Evolutionary conservation across 1,140 invertebrate genomes (phyloP).

Genomic region (Sarcophaga bullata): DNA sequence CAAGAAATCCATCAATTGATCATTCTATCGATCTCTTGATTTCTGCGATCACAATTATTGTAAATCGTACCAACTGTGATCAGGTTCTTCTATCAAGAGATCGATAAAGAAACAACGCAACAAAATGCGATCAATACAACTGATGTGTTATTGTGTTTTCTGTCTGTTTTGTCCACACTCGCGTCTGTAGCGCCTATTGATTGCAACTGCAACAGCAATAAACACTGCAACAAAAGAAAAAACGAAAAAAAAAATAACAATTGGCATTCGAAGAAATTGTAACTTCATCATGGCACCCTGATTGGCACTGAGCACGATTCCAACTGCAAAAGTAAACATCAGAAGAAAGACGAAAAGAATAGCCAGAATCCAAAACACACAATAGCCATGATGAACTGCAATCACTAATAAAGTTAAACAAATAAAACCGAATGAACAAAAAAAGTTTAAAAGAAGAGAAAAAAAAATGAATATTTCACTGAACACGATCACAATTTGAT

Average conservation of each 20-base stretch:
- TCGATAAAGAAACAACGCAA: too few species aligned
- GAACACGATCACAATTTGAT: constrained; percentile 31
- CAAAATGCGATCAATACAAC: background rate
- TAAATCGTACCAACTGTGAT: too few species aligned
- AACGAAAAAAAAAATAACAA: too few species aligned
- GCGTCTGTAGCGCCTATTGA: constrained; percentile 29
- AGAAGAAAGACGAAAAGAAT: background rate
- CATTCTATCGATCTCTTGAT: too few species aligned
- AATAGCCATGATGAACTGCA: background rate
- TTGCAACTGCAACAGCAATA: background rate
- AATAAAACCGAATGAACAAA: too few species aligned
- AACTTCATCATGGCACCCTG: constrained; percentile 36
- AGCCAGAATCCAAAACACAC: background rate
- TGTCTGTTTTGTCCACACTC: constrained; percentile 40
- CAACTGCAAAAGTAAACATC: constrained; percentile 15
- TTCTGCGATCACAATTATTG: too few species aligned
- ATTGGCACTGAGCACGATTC: constrained; percentile 37
- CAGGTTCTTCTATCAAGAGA: too few species aligned
- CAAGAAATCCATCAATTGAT: too few species aligned
- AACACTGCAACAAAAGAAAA: background rate
- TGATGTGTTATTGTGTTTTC: constrained; percentile 40
- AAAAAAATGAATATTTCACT: background rate
- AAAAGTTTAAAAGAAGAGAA: too few species aligned
- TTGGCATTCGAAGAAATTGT: background rate
- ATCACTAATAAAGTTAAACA: background rate